A percentile compares a stretch with the other conserved stretches of the same genome.
Evolutionary conservation across 2,113 vertebrate genomes (phyloP).

Genomic region (Mus pahari): DNA sequence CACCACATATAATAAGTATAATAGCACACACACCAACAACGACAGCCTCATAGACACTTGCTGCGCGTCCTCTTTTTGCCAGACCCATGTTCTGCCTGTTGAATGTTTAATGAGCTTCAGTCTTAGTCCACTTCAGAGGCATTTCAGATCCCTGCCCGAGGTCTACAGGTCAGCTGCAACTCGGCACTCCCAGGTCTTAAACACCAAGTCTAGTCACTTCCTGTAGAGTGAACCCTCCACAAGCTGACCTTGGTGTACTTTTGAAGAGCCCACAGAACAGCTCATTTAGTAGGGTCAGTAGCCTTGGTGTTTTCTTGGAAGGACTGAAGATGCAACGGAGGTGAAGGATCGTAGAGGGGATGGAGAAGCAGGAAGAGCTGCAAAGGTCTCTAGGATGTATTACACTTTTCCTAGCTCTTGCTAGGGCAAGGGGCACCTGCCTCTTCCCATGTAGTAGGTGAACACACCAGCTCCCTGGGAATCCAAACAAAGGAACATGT

Average conservation of each 20-base stretch:
- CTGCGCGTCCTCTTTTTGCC: neutral
- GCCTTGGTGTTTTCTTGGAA: neutral
- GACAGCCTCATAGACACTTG: neutral
- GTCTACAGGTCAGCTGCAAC: neutral
- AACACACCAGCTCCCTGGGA: neutral
- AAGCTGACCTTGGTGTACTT: neutral
- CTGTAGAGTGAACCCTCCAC: neutral
- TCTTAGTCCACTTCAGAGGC: neutral
- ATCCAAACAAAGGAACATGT: neutral
- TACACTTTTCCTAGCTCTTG: neutral
- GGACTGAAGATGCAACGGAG: neutral
- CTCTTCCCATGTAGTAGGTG: neutral
- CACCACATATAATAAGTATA: neutral
- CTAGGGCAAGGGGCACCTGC: neutral
- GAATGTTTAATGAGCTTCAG: neutral
- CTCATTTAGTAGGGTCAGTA: neutral
- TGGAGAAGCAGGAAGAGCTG: neutral
- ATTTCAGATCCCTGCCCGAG: neutral
- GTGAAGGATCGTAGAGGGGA: neutral
- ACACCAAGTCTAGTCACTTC: neutral
- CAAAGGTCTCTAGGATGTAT: neutral
- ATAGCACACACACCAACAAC: neutral
- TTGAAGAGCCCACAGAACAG: neutral
- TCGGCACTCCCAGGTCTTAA: no score
- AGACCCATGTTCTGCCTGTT: neutral